Conservation (phyloP, 2,888 invertebrate genomes). For the Yponomeuta plumbellus region DNA sequence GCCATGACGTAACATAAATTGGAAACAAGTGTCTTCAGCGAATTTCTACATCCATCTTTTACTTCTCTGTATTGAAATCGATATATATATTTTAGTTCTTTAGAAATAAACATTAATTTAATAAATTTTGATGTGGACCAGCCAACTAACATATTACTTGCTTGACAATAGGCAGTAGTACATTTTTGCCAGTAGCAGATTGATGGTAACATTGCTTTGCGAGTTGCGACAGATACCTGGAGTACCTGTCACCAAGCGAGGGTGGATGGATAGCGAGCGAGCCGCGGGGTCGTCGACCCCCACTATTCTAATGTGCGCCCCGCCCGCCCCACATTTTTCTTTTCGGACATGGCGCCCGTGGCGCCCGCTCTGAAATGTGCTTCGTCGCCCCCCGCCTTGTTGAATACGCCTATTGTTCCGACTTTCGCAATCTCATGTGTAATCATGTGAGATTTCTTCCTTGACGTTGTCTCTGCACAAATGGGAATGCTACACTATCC, state of each 20-base stretch:
- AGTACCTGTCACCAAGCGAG: slow-evolving; percentile 29
- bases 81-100: too few species aligned
- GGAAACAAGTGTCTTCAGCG: too few species aligned
- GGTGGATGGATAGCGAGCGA: slow-evolving; percentile 27
- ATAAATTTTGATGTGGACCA: too few species aligned
- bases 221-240: slow-evolving; percentile 25
- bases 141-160: too few species aligned
- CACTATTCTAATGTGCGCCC: slow-evolving; percentile 35
- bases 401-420: slow-evolving; percentile 66
- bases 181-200: too few species aligned
- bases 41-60: too few species aligned
- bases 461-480: slow-evolving; percentile 22
- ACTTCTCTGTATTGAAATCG: too few species aligned
- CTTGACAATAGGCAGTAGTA: too few species aligned
- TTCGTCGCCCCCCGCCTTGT: slow-evolving; percentile 48
- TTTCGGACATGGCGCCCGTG: slow-evolving; percentile 53
- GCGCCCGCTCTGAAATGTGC: slow-evolving; percentile 1
- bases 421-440: slow-evolving; percentile 61
- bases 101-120: too few species aligned
- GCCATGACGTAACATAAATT: too few species aligned
- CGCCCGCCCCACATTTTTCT: slow-evolving; percentile 64
- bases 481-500: slow-evolving; percentile 8
- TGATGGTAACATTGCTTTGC: too few species aligned
- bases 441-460: slow-evolving; percentile 47
- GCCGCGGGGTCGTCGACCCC: slow-evolving; percentile 55